A percentile compares a stretch with the other conserved stretches of the same genome.
Conservation (phyloP, 1,140 invertebrate genomes). For the Papilio machaon region DNA sequence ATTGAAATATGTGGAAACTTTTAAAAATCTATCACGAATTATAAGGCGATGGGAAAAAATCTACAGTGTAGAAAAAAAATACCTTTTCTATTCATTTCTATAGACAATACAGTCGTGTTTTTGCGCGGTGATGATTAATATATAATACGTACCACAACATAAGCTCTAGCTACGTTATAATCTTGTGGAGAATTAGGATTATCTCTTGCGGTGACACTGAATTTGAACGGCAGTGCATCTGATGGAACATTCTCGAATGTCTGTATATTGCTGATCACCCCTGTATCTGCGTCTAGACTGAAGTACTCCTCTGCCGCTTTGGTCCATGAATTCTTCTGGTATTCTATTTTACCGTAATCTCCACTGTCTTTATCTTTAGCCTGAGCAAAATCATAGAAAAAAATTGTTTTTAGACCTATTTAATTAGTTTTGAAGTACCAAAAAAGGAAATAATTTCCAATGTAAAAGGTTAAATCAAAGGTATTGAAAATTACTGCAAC, state of each 20-base stretch:
- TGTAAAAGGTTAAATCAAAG: too few species aligned
- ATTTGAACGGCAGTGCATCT: slow-evolving; percentile 86
- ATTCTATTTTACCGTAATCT: slow-evolving; percentile 89
- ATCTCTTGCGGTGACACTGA: slow-evolving; percentile 89
- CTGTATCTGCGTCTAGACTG: slow-evolving; percentile 87
- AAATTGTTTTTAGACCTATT: not conserved
- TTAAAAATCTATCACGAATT: too few species aligned
- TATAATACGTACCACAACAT: slow-evolving; percentile 83
- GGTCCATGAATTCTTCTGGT: slow-evolving; percentile 84
- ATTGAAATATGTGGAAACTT: too few species aligned
- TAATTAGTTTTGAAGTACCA: too few species aligned
- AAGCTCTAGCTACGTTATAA: slow-evolving; percentile 84
- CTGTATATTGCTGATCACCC: slow-evolving; percentile 88
- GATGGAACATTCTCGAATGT: slow-evolving; percentile 86
- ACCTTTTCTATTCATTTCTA: not conserved
- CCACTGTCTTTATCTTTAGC: slow-evolving; percentile 93
- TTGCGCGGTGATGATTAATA: not conserved
- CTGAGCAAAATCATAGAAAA: slow-evolving; percentile 62
- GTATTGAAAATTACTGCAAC: too few species aligned
- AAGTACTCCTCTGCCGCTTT: slow-evolving; percentile 87
- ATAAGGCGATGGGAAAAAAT: too few species aligned
- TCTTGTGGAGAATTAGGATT: slow-evolving; percentile 85
- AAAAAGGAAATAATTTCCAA: too few species aligned
- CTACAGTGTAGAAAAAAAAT: too few species aligned
- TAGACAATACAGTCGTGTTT: not conserved